Evolutionary conservation across 2,888 invertebrate species (phyloP).

Genomic region (Caenorhabditis zanzibari): DNA sequence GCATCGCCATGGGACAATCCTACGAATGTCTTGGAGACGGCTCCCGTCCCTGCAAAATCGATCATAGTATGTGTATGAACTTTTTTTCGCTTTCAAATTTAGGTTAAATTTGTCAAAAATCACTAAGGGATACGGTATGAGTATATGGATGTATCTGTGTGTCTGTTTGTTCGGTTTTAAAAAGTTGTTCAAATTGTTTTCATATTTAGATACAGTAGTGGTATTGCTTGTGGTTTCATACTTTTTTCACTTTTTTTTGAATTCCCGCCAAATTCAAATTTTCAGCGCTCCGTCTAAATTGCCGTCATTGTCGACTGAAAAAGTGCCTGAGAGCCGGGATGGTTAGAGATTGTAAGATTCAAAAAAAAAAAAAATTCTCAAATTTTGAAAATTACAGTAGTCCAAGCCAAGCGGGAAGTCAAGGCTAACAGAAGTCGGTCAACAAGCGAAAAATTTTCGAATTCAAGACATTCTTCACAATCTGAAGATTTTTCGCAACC

Average conservation of each 20-base stretch:
- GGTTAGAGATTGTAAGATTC: slow-evolving; percentile 55
- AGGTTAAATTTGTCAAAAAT: background rate
- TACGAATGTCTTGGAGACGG: slow-evolving; percentile 59
- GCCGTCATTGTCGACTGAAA: slow-evolving; percentile 47
- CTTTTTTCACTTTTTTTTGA: no score
- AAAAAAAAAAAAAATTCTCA: no score
- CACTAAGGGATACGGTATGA: background rate
- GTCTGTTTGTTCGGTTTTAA: background rate
- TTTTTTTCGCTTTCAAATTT: background rate
- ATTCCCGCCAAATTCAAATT: background rate
- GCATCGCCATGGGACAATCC: slow-evolving; percentile 55
- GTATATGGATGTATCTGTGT: background rate
- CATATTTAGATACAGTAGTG: background rate
- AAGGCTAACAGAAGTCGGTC: background rate
- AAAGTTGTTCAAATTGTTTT: no score
- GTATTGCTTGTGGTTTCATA: background rate
- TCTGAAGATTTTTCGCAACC: slow-evolving; percentile 19
- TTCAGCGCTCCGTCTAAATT: slow-evolving; percentile 54
- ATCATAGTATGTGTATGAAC: slow-evolving; percentile 40
- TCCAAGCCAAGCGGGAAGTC: slow-evolving; percentile 62
- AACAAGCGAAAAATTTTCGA: background rate
- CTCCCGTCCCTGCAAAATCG: slow-evolving; percentile 27
- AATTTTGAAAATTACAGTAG: slow-evolving; percentile 34
- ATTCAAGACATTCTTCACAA: slow-evolving; percentile 12
- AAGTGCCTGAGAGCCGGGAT: slow-evolving; percentile 58